Evolutionary conservation across 1,140 invertebrate genomes (phyloP), one percentile per base, ranked within the genome.

Genomic region (Anastrepha obliqua): DNA sequence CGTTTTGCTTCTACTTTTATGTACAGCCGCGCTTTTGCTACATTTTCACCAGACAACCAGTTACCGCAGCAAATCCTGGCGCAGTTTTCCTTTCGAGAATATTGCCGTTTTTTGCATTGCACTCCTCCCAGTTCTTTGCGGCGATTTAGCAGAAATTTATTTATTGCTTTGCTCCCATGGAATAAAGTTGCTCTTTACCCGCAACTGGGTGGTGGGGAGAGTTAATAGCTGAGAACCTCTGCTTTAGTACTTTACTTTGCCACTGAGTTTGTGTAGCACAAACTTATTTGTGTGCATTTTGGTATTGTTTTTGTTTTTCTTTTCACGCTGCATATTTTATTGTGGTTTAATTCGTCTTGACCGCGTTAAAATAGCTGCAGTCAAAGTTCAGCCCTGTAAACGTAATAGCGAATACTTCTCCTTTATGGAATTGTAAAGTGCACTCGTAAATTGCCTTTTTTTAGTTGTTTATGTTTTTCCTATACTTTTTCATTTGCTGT

Each of bases 1-100:
- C 47, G 47, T 11, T 86, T 88, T 88, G 70, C 70, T 86, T 67
- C 39, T 7, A 20, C 20, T 58, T 81, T 81, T 81, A 81, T 81
- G 74, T 20, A 7, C 3, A 47, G 70, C 7, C 2, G 3, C n/a
- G 60, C 60, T 62, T 62, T 62, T 62, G 13, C n/a, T 8, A 13
- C 17, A 51, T 42, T 42, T 78, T 47, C 39, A 47, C 13, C 13
- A 44, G 42, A 62, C 51, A 65, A 4, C 87, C 55, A 13, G 74
- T 81, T 47, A 51, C 74, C 74, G 47, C 74, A 15, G 47, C 74
- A 81, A 81, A 81, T 81, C 74, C 74, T 81, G 47, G 47, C 74
- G 47, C 8, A 55, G n/a, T 81, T 74, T 3, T 47, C 13, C 67
- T 47, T 13, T 13, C 42, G 13, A 4, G 42, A 6, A 55, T 8